Evolutionary conservation across 2,797 vertebrate species (phyloP).

Genomic region (Hypotaenidia okinawae): DNA sequence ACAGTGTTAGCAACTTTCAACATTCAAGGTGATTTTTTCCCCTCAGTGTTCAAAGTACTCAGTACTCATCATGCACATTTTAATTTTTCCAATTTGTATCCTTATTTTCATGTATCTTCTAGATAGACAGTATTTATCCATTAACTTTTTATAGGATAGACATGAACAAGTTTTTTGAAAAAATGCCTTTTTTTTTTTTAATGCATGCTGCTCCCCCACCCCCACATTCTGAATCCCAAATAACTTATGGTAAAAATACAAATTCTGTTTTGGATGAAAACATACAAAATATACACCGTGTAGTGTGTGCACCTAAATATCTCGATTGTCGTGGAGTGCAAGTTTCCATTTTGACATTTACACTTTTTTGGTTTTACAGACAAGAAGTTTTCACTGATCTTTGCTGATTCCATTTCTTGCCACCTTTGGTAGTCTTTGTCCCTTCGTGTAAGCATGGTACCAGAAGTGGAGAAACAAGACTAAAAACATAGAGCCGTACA

Average conservation of each 20-base stretch:
- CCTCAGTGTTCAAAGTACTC: slow-evolving; percentile 69
- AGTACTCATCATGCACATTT: slow-evolving; percentile 70
- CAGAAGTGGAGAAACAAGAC: slow-evolving; percentile 94
- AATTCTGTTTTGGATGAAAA: slow-evolving; percentile 65
- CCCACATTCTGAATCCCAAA: slow-evolving; percentile 59
- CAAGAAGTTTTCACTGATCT: slow-evolving; percentile 58
- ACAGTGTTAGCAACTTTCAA: not conserved
- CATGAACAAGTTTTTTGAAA: slow-evolving; percentile 29
- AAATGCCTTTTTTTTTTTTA: not conserved
- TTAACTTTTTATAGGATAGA: not conserved
- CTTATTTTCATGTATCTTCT: slow-evolving; percentile 10
- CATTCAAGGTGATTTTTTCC: slow-evolving; percentile 5
- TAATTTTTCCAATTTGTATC: slow-evolving; percentile 40
- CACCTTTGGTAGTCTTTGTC: slow-evolving; percentile 88
- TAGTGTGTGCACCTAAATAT: slow-evolving; percentile 44
- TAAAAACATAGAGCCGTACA: slow-evolving; percentile 88
- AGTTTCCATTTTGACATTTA: slow-evolving; percentile 11
- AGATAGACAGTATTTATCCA: not conserved
- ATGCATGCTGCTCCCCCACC: not conserved
- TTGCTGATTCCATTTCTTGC: slow-evolving; percentile 77
- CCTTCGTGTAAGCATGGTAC: slow-evolving; percentile 94
- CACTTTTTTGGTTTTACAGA: not conserved
- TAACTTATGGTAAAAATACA: slow-evolving; percentile 78
- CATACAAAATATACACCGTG: slow-evolving; percentile 63
- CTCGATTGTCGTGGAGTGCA: slow-evolving; percentile 76